Evolutionary conservation across 2,888 invertebrate species (phyloP).

Genomic region (Achlya flavicornis): DNA sequence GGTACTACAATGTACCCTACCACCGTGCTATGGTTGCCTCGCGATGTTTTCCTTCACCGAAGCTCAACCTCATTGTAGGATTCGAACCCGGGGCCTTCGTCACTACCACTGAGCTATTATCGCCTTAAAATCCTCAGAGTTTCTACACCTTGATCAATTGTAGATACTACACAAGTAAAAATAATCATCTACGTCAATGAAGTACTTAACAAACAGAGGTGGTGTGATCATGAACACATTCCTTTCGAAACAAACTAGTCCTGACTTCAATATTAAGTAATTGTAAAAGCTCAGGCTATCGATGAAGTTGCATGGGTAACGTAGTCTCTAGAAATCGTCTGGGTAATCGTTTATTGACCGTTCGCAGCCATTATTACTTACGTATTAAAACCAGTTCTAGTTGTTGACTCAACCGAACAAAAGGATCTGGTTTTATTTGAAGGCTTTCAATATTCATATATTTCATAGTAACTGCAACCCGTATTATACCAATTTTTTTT

Average conservation of each 20-base stretch:
- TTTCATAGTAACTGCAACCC: too few relatives aligned
- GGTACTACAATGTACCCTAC: too few relatives aligned
- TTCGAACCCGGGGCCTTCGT: too few relatives aligned
- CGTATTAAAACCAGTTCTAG: conserved; percentile 53
- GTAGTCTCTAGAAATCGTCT: conserved; percentile 34
- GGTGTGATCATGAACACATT: conserved; percentile 11
- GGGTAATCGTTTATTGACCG: conserved; percentile 51
- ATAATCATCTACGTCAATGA: not conserved
- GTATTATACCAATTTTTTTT: too few relatives aligned
- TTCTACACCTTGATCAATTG: not conserved
- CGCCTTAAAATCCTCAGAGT: too few relatives aligned
- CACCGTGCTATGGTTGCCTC: too few relatives aligned
- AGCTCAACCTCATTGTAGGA: too few relatives aligned
- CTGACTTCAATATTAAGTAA: conserved; percentile 1
- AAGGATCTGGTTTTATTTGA: conserved; percentile 31
- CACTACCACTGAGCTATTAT: too few relatives aligned
- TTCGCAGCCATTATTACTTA: conserved; percentile 38
- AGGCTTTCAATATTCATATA: not conserved
- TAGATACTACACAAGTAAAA: not conserved
- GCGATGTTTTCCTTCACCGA: too few relatives aligned
- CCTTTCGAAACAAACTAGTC: conserved; percentile 4
- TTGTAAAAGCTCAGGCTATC: not conserved
- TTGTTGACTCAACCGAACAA: conserved; percentile 51
- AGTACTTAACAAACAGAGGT: not conserved
- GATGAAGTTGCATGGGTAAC: not conserved